Base-by-base conservation (phyloP, 2,888 invertebrate genomes). In the Nomada fabriciana region DNA sequence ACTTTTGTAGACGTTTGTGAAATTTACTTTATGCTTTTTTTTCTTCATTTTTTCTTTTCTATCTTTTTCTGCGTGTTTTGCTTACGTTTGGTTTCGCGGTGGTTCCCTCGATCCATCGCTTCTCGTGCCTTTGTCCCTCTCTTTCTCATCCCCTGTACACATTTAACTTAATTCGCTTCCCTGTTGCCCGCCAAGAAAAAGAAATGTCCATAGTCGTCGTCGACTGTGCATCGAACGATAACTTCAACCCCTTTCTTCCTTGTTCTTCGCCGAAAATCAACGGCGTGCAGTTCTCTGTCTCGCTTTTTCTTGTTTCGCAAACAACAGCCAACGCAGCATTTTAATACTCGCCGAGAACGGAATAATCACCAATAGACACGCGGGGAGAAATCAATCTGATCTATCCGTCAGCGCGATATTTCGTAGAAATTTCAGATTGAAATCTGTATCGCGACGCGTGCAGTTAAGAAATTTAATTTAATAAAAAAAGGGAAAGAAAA, bases 71-170 rank as follows among this genome's bases (percentile, higher is more conserved):
- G 76, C 81, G 42, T 68, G 53, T 71, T 70, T 77, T 80, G 80
- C 80, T 36, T 81, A 82, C 84, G 77, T 74, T 81, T 89, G 84
- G 75, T 60, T 85, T 84, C 85, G 73, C 86, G 82, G 71, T 86
- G 82, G 73, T 84, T 88, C 69, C 80, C 82, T 85, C 82, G 79
- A 86, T 86, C 7, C 83, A 71, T n/a, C 55, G 67, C 50, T 64
- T 43, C 11, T 43, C 53, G 43, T 42, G 20, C 71, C 25, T 29
- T 55, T 64, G 20, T 47, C 15, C 53, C 63, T 29, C n/a, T 5
- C 42, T 43, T 50, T 10, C 42, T 50, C 23, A 3, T 43, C 47
- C 18, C 29, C 23, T 3, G 36, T 2, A 1, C 10, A 3, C 47
- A 15, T 53, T 53, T n/a, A 1, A 5, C 18, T 29, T 4, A 36